Conservation (phyloP, 2,888 invertebrate species). For the Eristalinus aeneus region DNA sequence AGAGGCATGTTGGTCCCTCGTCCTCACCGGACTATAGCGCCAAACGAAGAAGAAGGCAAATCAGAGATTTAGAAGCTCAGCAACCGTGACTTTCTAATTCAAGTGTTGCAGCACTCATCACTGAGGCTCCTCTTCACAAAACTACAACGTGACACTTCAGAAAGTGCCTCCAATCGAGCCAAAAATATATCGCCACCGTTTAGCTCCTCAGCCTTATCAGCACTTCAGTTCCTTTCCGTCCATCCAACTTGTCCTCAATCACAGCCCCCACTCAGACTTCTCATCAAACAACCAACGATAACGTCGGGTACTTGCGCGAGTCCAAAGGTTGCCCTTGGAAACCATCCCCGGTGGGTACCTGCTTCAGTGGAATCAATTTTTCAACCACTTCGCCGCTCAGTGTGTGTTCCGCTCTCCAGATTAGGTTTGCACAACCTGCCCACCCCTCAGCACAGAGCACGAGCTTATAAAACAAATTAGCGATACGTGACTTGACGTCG, state of each 20-base stretch:
- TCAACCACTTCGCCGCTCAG: background rate
- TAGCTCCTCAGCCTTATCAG: too few relatives aligned
- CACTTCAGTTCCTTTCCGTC: background rate
- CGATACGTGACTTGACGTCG: background rate
- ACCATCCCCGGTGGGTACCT: background rate
- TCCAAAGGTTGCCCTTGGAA: background rate
- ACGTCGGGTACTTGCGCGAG: background rate
- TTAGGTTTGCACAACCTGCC: background rate
- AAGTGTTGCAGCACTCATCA: too few relatives aligned
- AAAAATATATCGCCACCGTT: too few relatives aligned
- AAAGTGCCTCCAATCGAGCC: too few relatives aligned
- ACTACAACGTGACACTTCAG: too few relatives aligned
- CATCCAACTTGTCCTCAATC: background rate
- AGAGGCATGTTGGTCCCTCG: too few relatives aligned
- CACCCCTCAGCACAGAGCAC: background rate
- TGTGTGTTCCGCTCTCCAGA: background rate
- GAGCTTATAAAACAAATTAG: background rate
- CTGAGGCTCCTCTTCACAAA: too few relatives aligned
- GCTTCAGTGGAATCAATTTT: background rate
- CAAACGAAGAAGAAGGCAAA: too few relatives aligned
- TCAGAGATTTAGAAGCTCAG: too few relatives aligned
- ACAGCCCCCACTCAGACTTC: background rate
- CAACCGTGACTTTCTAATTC: too few relatives aligned
- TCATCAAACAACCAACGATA: background rate
- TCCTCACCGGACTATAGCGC: too few relatives aligned